Base-by-base conservation (phyloP, 1,140 invertebrate species). In the Drosophila kanapiae region DNA sequence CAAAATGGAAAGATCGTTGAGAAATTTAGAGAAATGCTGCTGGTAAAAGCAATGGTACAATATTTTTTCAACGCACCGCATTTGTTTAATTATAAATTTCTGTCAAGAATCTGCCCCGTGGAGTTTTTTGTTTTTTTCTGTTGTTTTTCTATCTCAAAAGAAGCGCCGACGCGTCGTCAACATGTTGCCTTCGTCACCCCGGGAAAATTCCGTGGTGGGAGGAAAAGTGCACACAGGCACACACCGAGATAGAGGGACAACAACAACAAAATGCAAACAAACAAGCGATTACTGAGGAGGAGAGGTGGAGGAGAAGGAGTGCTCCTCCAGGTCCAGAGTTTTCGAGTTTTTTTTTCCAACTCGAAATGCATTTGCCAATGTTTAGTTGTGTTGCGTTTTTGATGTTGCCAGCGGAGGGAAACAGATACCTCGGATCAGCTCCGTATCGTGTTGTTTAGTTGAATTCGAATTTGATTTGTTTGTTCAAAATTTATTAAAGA, bases 51-150 rank as follows among this genome's bases (percentile, higher is more conserved):
- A 80, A 88, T 87, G 68, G 76, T 76, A 87, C 35, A 87, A 86
- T 79, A 67, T 86, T 82, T 82, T 85, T 76, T 80, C 83, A 86
- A 77, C 83, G 79, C 84, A 53, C 72, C 72, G 85, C 84, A 88
- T 88, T 88, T 88, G 84, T 88, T 88, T 90, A 88, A 88, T 88
- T 88, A 90, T 88, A 88, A 90, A 84, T 88, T 85, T 88, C 84
- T 90, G 84, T 88, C 84, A 88, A 88, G 84, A 90, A 75, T 75
- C 75, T 77, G 67, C 62, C 82, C 13, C 53, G 53, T 59, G 37
- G 35, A 40, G 68, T 53, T 65, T 60, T 48, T 43, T 65, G 64
- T 47, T 63, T 38, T 38, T 9, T 38, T 27, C n/a, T 45, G 56
- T 69, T 77, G 23, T n/a, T 59, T 63, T 75, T 61, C 51, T 54